phyloP scores from a whole-genome alignment of 2,888 invertebrate species.

The Baronia brevicornis region DNA sequence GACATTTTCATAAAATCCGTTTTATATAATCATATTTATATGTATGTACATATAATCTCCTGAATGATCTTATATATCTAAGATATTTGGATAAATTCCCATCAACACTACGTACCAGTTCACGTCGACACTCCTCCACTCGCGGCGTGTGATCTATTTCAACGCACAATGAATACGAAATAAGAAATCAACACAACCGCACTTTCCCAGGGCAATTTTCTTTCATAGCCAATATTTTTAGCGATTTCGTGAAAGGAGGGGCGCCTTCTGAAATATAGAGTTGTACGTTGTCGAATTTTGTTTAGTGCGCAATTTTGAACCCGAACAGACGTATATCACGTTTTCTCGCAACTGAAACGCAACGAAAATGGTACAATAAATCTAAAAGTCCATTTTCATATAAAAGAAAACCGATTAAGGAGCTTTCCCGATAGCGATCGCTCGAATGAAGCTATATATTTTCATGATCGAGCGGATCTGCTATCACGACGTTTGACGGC shows the following conservation, averaged over 20 bases:
- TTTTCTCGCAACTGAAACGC: constrained; percentile 52
- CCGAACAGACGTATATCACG: constrained; percentile 56
- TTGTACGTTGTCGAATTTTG: constrained; percentile 56
- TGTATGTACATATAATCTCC: too few species aligned
- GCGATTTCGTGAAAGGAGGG: constrained; percentile 40
- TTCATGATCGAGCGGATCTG: constrained; percentile 70
- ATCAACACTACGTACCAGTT: constrained; percentile 24
- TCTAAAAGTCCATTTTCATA: constrained; percentile 72
- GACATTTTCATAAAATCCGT: too few species aligned
- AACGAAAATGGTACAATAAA: constrained; percentile 69
- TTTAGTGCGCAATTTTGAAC: constrained; percentile 62
- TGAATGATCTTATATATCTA: too few species aligned
- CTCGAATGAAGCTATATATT: constrained; percentile 73
- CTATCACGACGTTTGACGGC: constrained; percentile 67
- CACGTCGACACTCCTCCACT: constrained; percentile 34
- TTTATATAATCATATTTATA: too few species aligned
- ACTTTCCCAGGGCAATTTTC: constrained; percentile 62
- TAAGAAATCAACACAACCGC: constrained; percentile 67
- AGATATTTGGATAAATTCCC: constrained; percentile 27
- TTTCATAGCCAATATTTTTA: constrained; percentile 61
- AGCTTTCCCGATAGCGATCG: constrained; percentile 71
- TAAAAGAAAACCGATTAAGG: constrained; percentile 75
- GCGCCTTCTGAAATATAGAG: constrained; percentile 54
- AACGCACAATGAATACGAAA: constrained; percentile 68
- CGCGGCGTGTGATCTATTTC: constrained; percentile 51